Evolutionary conservation across 2,888 invertebrate species (phyloP).

Genomic region (Melinaea menophilus): DNA sequence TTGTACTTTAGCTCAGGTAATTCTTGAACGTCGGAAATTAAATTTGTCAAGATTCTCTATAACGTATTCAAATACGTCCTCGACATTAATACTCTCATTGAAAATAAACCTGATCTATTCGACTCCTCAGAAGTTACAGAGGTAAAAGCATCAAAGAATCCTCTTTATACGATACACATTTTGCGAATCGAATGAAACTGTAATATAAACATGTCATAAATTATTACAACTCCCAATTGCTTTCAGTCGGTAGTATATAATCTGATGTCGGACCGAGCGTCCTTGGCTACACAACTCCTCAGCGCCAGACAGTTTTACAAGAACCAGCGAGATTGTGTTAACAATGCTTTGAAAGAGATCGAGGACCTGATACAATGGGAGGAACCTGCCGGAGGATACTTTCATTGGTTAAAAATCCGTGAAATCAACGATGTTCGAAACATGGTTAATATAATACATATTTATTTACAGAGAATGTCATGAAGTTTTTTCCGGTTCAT

Average conservation of each 20-base stretch:
- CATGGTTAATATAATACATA: conserved; percentile 73
- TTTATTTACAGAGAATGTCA: not conserved
- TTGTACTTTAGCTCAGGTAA: conserved; percentile 54
- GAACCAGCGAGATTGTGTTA: conserved; percentile 79
- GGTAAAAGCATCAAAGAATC: too few relatives aligned
- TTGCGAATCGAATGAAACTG: too few relatives aligned
- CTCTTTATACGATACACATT: too few relatives aligned
- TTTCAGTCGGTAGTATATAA: not conserved
- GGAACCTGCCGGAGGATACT: conserved; percentile 85
- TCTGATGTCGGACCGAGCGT: not conserved
- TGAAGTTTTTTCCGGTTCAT: conserved; percentile 15
- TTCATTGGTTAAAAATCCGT: conserved; percentile 85
- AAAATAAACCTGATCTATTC: too few relatives aligned
- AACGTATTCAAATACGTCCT: not conserved
- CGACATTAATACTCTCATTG: too few relatives aligned
- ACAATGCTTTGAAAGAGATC: conserved; percentile 77
- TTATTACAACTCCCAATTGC: not conserved
- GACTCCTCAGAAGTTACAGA: too few relatives aligned
- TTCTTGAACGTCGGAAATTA: not conserved
- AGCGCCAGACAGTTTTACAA: conserved; percentile 80
- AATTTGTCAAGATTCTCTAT: not conserved
- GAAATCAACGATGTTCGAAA: conserved; percentile 84
- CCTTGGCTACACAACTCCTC: conserved; percentile 77
- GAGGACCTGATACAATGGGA: conserved; percentile 78
- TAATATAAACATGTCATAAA: too few relatives aligned